These are phyloP conservation scores for Alces alces DNA, from an alignment of 2,113 vertebrate species.

Conservation along the genomic window DNA sequence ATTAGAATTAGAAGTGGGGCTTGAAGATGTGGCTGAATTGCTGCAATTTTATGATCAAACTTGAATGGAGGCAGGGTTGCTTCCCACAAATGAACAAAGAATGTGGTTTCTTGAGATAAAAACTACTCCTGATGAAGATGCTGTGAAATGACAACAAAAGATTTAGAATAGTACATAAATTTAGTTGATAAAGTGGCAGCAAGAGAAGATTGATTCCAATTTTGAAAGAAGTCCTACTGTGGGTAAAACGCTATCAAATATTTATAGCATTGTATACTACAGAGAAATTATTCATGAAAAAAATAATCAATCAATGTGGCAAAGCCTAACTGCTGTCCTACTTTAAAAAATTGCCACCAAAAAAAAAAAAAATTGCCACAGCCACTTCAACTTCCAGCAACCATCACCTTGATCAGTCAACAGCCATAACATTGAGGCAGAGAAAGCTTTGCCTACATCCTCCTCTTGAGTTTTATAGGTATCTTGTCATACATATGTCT, in stretches of 20 bases:
- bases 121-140: not conserved
- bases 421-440: not conserved
- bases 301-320: not conserved
- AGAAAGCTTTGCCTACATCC: not conserved
- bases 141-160: not conserved
- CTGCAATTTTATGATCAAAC: not conserved
- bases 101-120: not conserved
- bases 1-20: not conserved
- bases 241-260: not conserved
- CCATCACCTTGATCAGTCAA: not conserved
- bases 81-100: not conserved
- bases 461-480: not conserved
- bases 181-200: not conserved
- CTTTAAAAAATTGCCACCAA: not conserved
- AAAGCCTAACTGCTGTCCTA: not conserved
- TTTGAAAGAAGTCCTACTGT: not conserved
- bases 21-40: not conserved
- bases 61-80: not conserved
- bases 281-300: not conserved
- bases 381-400: not conserved
- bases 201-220: not conserved
- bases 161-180: not conserved
- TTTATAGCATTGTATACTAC: not conserved
- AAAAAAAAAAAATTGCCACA: not conserved
- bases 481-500: not conserved